Evolutionary conservation across 2,113 vertebrate species (phyloP).

Genomic region (Diadophis punctatus): DNA sequence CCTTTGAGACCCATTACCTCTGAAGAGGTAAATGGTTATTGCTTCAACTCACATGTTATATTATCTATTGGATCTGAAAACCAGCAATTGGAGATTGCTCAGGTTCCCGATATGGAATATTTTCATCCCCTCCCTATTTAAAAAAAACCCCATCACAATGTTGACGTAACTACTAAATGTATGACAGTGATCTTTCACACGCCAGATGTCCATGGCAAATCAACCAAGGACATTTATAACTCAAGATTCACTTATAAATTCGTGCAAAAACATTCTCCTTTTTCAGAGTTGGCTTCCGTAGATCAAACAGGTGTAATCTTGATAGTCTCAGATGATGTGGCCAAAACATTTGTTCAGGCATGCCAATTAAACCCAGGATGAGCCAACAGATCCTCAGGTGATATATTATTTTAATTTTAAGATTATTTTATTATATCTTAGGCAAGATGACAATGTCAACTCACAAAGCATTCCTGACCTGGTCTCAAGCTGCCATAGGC

Average conservation of each 20-base stretch:
- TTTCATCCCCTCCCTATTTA: rapidly evolving
- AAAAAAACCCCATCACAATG: background rate
- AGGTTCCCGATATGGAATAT: background rate
- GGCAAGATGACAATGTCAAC: background rate
- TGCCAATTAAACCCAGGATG: background rate
- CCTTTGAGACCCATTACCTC: conserved; percentile 14
- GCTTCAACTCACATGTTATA: background rate
- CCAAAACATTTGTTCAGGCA: background rate
- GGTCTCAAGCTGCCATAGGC: too few relatives aligned
- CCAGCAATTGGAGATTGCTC: background rate
- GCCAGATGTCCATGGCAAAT: background rate
- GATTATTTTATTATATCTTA: background rate
- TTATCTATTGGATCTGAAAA: background rate
- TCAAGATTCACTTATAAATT: background rate
- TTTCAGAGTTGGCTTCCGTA: background rate
- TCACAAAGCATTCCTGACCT: too few relatives aligned
- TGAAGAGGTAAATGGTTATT: background rate
- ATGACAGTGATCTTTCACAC: conserved; percentile 6
- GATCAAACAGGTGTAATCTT: background rate
- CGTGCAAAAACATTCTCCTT: background rate
- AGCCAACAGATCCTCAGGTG: background rate
- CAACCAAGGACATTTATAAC: background rate
- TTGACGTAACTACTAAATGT: background rate
- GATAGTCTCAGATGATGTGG: background rate
- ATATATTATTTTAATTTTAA: background rate